Evolutionary conservation across 1,140 invertebrate genomes (phyloP), one percentile per base, ranked within the genome.

Genomic region (Stegodyphus dumicola): DNA sequence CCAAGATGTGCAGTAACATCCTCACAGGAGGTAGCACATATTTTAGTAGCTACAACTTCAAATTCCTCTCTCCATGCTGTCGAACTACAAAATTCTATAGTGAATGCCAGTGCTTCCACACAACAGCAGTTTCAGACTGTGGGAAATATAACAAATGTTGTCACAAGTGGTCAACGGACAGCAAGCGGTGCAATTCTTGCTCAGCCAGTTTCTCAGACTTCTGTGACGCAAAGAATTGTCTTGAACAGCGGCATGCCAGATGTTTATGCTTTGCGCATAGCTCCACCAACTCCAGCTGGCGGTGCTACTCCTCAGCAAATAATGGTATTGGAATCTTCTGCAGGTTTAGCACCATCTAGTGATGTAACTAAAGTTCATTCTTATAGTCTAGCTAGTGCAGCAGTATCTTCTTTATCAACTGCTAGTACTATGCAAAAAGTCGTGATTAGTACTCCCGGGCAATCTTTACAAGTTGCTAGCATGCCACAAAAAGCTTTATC

Each of bases 361-460:
- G 77, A 86, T 75, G 85, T 86, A 7, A 86, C 76, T 6, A 78
- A 79, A 79, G 85, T 86, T 70, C 85, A 86, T 74, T 86, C 85
- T 11, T 86, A 86, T 48, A 86, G 85, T 56, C 53, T 86, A 15
- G 85, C 85, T 3, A 78, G 70, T 67, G 76, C 85, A 7, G 48
- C 77, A 33, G 78, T 71, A 9, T 73, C 70, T 48, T 64, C 70
- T 65, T 65, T 73, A 51, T 7, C 56, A 51, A 7, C 80, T 51
- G 17, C 60, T 33, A 69, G 9, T 56, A 13, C 71, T 52, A 67
- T 84, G 71, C 80, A 75, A 17, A 70, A 80, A 69, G 54, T 71
- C 48, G 77, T 71, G 33, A 71, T 70, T 6, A 71, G 18, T 71
- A 66, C 77, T 7, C 17, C 77, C 18, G 69, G 65, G 17, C 77